Evolutionary conservation across 2,888 invertebrate species (phyloP).

Genomic region (Lithophane leautieri): DNA sequence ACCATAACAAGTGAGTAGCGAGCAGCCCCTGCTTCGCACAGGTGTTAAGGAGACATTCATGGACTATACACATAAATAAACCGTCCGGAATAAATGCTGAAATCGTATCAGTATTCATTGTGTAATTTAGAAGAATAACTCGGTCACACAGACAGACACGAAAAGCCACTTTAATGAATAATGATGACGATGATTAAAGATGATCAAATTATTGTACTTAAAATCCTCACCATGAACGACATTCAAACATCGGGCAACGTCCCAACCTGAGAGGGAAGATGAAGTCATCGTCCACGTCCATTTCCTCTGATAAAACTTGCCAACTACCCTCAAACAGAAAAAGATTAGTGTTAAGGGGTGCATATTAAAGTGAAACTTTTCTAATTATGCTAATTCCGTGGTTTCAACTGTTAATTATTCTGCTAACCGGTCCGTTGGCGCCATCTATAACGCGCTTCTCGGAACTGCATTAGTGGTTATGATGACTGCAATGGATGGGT

Average conservation of each 20-base stretch:
- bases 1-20: neutral
- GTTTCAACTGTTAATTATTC: constrained; percentile 47
- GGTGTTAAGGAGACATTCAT: too few relatives aligned
- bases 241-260: neutral
- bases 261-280: too few relatives aligned
- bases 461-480: constrained; percentile 23
- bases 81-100: too few relatives aligned
- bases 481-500: constrained; percentile 22
- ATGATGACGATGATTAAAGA: too few relatives aligned
- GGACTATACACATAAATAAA: too few relatives aligned
- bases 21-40: too few relatives aligned
- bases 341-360: constrained; percentile 53
- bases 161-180: too few relatives aligned
- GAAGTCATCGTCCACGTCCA: constrained; percentile 5
- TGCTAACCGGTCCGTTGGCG: constrained; percentile 25
- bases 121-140: too few relatives aligned
- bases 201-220: neutral
- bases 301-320: constrained; percentile 5
- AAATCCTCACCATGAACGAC: neutral
- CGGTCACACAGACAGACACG: too few relatives aligned
- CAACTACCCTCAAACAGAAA: constrained; percentile 31
- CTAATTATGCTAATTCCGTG: constrained; percentile 57
- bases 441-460: constrained; percentile 41
- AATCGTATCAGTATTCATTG: too few relatives aligned
- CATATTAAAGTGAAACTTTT: constrained; percentile 59